Evolutionary conservation across 2,797 vertebrate species (phyloP), one percentile per base, ranked within the genome.

Genomic region (Scyliorhinus canicula): DNA sequence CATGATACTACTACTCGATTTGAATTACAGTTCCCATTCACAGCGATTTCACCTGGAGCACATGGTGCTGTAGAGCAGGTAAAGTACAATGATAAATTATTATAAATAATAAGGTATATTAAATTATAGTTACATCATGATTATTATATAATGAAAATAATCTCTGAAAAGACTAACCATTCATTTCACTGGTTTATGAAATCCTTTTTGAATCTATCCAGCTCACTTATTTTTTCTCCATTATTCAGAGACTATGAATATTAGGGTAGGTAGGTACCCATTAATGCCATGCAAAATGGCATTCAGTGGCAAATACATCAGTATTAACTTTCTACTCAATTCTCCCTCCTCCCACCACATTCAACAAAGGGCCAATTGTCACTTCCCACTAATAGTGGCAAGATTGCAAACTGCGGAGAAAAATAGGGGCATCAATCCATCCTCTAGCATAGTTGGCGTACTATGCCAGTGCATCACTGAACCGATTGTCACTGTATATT

Each of bases 1-100:
- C 98, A 98, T 57, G 63, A 86, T 79, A 97, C 95, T 11, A 55
- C 96, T 65, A 71, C 67, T 71, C 7, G 7, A 24, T 74, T 94
- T 24, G 67, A 50, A 14, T 35, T 74, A 94, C 93, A 94, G 67
- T 94, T 28, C 47, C 71, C 28, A 19, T 94, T 50, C 9, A 44
- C 12, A 50, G 16, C 21, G 28, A 94, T 19, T 69, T 74, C 67
- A 35, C 8, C 47, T 21, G 93, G 93, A 4, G 65, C 93, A 21
- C 93, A 94, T 6, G 67, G 47, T 52, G 67, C 93, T 94, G 57
- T 21, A 65, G 35, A 65, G 63, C 44, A 63, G 57, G 14, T 11
- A 60, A 60, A 60, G 7, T 60, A 14, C 14, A 60, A 60, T 14
- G 14, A 60, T 60, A 60, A 60, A 11, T 60, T 60, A 60, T 60